Evolutionary conservation across 2,113 vertebrate genomes (phyloP).

Genomic region (Antechinus stuartii): DNA sequence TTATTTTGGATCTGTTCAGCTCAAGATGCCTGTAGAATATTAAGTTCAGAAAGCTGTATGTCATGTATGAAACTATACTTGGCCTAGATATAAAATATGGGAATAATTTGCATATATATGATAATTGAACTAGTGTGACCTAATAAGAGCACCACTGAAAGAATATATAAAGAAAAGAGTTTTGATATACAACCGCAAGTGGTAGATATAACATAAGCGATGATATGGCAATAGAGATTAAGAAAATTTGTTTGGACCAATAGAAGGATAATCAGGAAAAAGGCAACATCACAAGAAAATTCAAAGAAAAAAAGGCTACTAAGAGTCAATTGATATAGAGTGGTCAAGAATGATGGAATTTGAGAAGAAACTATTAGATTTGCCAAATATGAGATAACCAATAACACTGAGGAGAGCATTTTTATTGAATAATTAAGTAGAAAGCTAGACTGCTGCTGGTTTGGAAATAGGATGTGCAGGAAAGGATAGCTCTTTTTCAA

Average conservation of each 20-base stretch:
- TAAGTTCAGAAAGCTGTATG: too few relatives aligned
- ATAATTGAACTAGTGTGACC: background rate
- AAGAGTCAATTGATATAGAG: background rate
- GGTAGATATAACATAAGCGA: background rate
- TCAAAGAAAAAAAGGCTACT: background rate
- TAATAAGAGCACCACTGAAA: background rate
- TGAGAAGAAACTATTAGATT: background rate
- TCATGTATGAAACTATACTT: background rate
- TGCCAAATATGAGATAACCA: background rate
- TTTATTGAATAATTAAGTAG: background rate
- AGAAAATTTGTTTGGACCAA: background rate
- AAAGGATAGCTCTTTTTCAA: background rate
- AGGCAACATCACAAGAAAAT: background rate
- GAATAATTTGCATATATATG: background rate
- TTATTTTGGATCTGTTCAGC: background rate
- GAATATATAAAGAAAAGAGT: background rate
- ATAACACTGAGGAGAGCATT: background rate
- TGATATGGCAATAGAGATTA: background rate
- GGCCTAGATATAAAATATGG: background rate
- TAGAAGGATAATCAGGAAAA: background rate
- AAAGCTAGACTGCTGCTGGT: background rate
- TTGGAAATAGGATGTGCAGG: background rate
- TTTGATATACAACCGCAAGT: background rate
- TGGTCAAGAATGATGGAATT: background rate
- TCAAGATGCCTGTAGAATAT: background rate